These are phyloP conservation scores for Sarcophaga peregrina DNA, from an alignment of 1,140 invertebrate genomes.

Conservation along the genomic window DNA sequence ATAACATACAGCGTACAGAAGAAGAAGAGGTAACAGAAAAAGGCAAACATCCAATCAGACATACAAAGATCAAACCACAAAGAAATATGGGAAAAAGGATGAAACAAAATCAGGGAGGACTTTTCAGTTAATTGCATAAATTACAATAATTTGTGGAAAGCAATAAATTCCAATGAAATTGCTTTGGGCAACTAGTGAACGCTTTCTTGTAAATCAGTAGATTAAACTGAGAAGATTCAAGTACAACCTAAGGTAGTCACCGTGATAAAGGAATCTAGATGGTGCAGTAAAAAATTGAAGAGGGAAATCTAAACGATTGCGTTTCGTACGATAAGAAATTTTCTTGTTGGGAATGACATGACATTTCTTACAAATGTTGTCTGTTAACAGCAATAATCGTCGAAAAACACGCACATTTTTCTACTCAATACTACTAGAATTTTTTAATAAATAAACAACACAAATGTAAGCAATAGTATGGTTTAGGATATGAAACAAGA, in stretches of 20 bases:
- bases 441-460: not conserved
- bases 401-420: not conserved
- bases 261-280: not conserved
- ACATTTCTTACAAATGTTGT: conserved; percentile 36
- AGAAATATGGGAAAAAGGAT: not conserved
- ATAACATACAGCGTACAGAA: too few species aligned
- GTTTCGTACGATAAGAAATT: not conserved
- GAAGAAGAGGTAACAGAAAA: too few species aligned
- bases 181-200: not conserved
- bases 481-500: too few species aligned
- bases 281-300: not conserved
- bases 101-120: not conserved
- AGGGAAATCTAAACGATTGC: not conserved
- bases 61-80: not conserved
- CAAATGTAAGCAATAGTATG: too few species aligned
- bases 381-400: not conserved
- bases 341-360: conserved; percentile 26
- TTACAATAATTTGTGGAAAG: conserved; percentile 43
- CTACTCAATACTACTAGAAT: not conserved
- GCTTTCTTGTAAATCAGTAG: not conserved
- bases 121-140: conserved; percentile 45
- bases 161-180: conserved; percentile 48
- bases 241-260: not conserved
- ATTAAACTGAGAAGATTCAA: not conserved
- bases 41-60: too few species aligned